A percentile compares a stretch with the other conserved stretches of the same genome.
Conservation (phyloP, 2,888 invertebrate genomes). For the Leptinotarsa juncta region DNA sequence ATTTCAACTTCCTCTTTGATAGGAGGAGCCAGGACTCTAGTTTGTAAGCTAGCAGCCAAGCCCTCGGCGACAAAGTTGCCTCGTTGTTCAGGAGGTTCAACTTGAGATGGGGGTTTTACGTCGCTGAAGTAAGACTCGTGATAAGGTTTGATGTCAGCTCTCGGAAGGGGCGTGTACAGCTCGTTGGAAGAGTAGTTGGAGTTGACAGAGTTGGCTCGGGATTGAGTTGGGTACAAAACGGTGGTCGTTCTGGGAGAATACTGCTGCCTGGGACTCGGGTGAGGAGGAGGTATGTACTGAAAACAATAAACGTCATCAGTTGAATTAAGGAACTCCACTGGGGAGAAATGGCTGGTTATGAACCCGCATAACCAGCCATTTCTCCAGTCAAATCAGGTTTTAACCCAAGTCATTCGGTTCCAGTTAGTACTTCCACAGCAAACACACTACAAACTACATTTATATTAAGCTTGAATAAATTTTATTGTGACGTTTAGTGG, state of each 20-base stretch:
- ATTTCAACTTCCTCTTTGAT: constrained; percentile 64
- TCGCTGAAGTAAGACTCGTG: constrained; percentile 78
- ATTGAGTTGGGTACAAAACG: constrained; percentile 48
- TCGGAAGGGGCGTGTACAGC: constrained; percentile 72
- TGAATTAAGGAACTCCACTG: not conserved
- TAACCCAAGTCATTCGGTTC: not conserved
- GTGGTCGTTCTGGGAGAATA: constrained; percentile 62
- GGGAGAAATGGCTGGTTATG: not conserved
- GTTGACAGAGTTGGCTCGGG: constrained; percentile 48
- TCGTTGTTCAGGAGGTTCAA: constrained; percentile 49
- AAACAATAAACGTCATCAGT: not conserved
- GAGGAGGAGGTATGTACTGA: constrained; percentile 55
- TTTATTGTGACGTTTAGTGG: no score
- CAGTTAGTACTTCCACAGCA: constrained; percentile 1
- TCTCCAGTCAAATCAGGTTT: no score
- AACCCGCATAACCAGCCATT: no score
- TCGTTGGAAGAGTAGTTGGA: constrained; percentile 56
- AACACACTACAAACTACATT: not conserved
- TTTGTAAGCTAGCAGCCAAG: constrained; percentile 85
- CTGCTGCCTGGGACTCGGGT: constrained; percentile 58
- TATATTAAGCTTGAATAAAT: no score
- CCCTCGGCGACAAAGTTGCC: constrained; percentile 71
- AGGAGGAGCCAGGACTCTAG: constrained; percentile 73
- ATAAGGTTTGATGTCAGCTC: constrained; percentile 79
- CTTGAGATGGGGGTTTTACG: constrained; percentile 67